Evolutionary conservation across 2,113 vertebrate genomes (phyloP), one percentile per base, ranked within the genome.

Genomic region (Eurypyga helias): DNA sequence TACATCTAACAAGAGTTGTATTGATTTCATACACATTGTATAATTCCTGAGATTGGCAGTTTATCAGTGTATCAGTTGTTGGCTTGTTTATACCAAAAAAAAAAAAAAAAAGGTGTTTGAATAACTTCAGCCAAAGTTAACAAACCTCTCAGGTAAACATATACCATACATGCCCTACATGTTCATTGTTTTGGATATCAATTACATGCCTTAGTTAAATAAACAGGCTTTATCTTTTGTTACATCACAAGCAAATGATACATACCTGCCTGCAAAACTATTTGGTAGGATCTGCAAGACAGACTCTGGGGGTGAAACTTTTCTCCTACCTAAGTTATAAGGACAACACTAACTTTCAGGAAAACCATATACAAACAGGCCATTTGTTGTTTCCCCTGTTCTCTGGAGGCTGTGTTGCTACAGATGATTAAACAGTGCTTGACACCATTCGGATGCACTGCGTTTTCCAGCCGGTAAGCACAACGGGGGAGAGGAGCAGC

Each of bases 341-440:
- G 57, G 43, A 71, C 66, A 92, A 84, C 31, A 34, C 23, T 62
- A 48, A 20, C 65, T 71, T 80, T 45, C n/a, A 66, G 51, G 41
- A 54, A 83, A 81, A 19, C 17, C 29, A 13, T 21, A 75, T 31
- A 33, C 64, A 86, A 70, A 51, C 31, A 66, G 43, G 38, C 19
- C 9, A 12, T 72, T 82, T 79, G 90, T 75, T 89, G 73, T 84
- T 94, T 45, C 72, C 72, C 85, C 66, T 85, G 23, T 91, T 94
- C 81, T 82, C 78, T 58, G 70, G 29, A 87, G 57, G 38, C 43
- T 86, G 28, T 66, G 28, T 26, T 81, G 28, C 64, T 83, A 29
- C 0, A 0, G 52, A 24, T 87, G 70, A 81, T 62, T 18, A 67
- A 65, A 21, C 33, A 55, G 33, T 4, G 1, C 69, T 75, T 41